Evolutionary conservation across 2,888 invertebrate species (phyloP), one percentile per base, ranked within the genome.

Genomic region (Poecilus cupreus): DNA sequence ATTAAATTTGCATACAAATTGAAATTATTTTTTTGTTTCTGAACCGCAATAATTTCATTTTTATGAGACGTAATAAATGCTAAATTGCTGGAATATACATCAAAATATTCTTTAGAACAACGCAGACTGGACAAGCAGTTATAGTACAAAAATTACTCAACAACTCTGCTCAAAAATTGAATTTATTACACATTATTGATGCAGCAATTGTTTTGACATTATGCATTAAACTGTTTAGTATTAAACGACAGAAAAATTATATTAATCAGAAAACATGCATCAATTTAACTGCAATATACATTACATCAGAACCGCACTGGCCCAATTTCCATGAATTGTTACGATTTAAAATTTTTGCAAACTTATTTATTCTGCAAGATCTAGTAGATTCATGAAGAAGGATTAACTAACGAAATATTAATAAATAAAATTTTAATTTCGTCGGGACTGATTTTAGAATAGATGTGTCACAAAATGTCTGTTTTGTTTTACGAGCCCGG

Each of bases 1-100:
- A 79, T 79, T 79, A 80, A 80, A 80, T 80, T 80, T 72, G 80
- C 80, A 80, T 80, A 80, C 72, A 80, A 80, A 80, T 80, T 80
- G 80, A 80, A 80, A 80, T 80, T 72, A 80, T 72, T 72, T 80
- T 79, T 70, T 77, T 57, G 18, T 70, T 13, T 16, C 49, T 18
- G 32, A 32, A 79, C 20, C 70, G 72, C 32, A 72, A 72, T 80
- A 80, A 72, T 80, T 80, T 80, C 20, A 79, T 79, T 79, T 79
- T 32, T 49, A 49, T 22, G 51, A 70, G 51, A 70, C 32, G 51
- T 68, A 64, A 54, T 54, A 57, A 76, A 76, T 76, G 54, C 57
- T 76, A 57, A 76, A 39, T 57, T 76, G 76, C 57, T 49, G 32
- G 76, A 76, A 57, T 76, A 54, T 57, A n/a, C n/a, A 54, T 76